Conservation (phyloP, 2,888 invertebrate species). For the Rhynchonema sp. region DNA sequence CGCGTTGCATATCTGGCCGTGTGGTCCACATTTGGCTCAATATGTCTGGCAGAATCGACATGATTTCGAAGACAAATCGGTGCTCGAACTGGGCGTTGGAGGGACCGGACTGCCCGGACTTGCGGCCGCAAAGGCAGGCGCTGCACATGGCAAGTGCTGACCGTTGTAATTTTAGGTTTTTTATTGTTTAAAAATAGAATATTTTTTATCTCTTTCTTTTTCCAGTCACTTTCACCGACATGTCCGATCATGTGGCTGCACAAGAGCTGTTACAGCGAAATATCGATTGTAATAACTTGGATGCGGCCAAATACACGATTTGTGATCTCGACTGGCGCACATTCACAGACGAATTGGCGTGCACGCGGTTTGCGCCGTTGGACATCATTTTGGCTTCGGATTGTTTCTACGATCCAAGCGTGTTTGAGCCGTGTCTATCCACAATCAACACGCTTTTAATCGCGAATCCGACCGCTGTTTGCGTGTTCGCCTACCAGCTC, state of each 20-base stretch:
- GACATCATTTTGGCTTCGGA: neutral
- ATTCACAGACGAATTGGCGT: no score
- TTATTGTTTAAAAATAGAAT: neutral
- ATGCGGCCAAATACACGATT: neutral
- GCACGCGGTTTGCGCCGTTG: no score
- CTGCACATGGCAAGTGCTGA: neutral
- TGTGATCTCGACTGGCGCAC: neutral
- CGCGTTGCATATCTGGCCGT: neutral
- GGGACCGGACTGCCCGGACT: neutral
- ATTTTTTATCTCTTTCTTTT: neutral
- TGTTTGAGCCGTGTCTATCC: neutral
- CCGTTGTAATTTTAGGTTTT: neutral
- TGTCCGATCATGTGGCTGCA: neutral
- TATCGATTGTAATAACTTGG: neutral
- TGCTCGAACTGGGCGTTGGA: neutral
- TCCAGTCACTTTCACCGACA: neutral
- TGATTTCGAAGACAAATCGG: neutral
- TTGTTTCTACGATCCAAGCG: conserved; percentile 1
- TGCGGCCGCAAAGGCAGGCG: neutral
- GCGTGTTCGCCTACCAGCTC: neutral
- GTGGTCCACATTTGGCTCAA: neutral
- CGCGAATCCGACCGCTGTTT: neutral
- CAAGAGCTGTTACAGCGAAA: neutral
- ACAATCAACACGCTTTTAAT: neutral
- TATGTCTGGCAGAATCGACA: neutral